Evolutionary conservation across 2,888 invertebrate species (phyloP), one percentile per base, ranked within the genome.

Genomic region (Aphidoletes aphidimyza): DNA sequence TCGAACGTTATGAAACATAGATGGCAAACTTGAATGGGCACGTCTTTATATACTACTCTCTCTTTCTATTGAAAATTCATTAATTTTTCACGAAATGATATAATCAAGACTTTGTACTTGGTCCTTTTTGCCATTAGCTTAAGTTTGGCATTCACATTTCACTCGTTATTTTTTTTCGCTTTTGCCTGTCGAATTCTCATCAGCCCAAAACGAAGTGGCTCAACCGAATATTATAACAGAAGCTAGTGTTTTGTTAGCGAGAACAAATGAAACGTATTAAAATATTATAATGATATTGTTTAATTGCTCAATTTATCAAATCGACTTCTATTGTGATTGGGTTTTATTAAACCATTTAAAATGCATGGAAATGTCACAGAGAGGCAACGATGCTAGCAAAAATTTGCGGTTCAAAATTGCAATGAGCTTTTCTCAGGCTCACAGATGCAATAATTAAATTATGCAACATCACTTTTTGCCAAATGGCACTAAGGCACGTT

Each of bases 1-100:
- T 8, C 22, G 54, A 22, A 54, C 54, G 22, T n/a, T 54, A 54
- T 54, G 54, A 54, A n/a, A 54, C n/a, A 54, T 54, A 22, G 22
- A 54, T 22, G n/a, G 54, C n/a, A 54, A 54, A 54, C 54, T 22
- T 22, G 22, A 54, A 54, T 54, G 54, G 54, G 22, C 54, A 22
- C 22, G 54, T 54, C 22, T 54, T 22, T n/a, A 54, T n/a, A 54
- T 54, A 54, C 3, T 22, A n/a, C n/a, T n/a, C n/a, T n/a, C n/a
- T n/a, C n/a, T n/a, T n/a, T n/a, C n/a, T n/a, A 54, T 54, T 54
- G 54, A 54, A 54, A 54, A 54, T n/a, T 54, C 54, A 54, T 54
- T 54, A 54, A 54, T 54, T 54, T 54, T 54, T n/a, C 54, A 54
- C n/a, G 3, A n/a, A 54, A 22, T 54, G 54, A 54, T 54, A 54